A percentile compares a stretch with the other conserved stretches of the same genome.
Evolutionary conservation across 2,797 vertebrate genomes (phyloP).

Genomic region (Aplochiton taeniatus): DNA sequence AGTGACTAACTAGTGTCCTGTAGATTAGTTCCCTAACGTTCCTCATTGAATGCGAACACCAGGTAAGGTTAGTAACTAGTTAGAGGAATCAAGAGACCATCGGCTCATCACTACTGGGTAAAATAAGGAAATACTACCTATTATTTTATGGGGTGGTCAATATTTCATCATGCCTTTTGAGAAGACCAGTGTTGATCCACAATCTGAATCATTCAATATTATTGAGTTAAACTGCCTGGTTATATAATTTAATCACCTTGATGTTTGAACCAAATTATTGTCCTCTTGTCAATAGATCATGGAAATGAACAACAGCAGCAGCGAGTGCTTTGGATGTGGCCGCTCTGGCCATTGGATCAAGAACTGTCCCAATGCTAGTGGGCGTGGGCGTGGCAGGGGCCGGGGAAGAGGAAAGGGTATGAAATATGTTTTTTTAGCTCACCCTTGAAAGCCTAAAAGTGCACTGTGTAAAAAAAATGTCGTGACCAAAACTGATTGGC

Average conservation of each 20-base stretch:
- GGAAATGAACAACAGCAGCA: constrained; percentile 93
- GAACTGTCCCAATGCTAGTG: constrained; percentile 88
- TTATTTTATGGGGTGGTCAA: too few relatives aligned
- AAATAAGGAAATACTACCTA: too few relatives aligned
- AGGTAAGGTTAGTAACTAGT: too few relatives aligned
- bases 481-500: too few relatives aligned
- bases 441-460: background rate
- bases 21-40: constrained; percentile 44
- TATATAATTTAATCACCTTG: background rate
- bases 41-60: too few relatives aligned
- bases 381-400: constrained; percentile 73
- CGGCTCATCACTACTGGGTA: too few relatives aligned
- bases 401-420: constrained; percentile 77
- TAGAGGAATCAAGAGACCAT: too few relatives aligned
- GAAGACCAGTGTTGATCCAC: too few relatives aligned
- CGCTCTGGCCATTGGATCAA: constrained; percentile 95
- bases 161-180: too few relatives aligned
- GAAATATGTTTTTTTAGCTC: constrained; percentile 24
- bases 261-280: constrained; percentile 5
- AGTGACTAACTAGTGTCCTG: background rate
- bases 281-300: constrained; percentile 61
- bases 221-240: too few relatives aligned
- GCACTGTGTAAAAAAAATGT: too few relatives aligned
- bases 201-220: too few relatives aligned
- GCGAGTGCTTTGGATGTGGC: constrained; percentile 96